Base-by-base conservation (phyloP, 2,113 vertebrate species). In the Amphiprion ocellaris region DNA sequence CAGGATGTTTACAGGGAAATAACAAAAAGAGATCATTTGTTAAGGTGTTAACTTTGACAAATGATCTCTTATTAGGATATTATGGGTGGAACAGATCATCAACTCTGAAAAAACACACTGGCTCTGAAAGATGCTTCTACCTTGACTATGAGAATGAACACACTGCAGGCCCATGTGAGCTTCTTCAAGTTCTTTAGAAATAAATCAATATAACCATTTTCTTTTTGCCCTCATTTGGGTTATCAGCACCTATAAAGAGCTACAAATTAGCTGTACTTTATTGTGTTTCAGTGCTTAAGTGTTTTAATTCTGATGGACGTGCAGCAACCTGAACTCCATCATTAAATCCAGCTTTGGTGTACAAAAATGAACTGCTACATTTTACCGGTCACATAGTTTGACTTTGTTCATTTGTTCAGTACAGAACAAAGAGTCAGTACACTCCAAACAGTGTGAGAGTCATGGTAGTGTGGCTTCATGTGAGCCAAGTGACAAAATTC, bases 1-100 rank as follows among this genome's bases (percentile, higher is more conserved):
- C 54, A 39, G 50, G 59, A 23, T 71, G 77, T 66, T 68, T 67
- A 65, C 10, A 46, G 4, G 16, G 30, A 77, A 9, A 10, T 26
- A 26, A 65, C 58, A 8, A 60, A 8, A 39, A 15, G n/a, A 46
- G 7, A 55, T 16, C 54, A 54, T 66, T 47, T 70, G 14, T 53
- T 49, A 53, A 37, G 7, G 26, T 14, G n/a, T 24, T 55, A 16
- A 30, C 33, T 24, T 44, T 16, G 14, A 47, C 23, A 54, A 55
- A 74, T 53, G 71, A 63, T 33, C 39, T 17, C 44, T 17, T 24
- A 23, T 50, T 5, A 15, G 21, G 37, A 54, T 60, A 23, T 30
- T 14, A 44, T 4, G 6, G 59, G 23, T 65, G 46, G 28, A 49
- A 24, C 3, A 30, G 44, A 56, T 15, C 19, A 58, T 58, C 23